A percentile compares a stretch with the other conserved stretches of the same genome.
These are phyloP conservation scores for Anagrus nilaparvatae DNA, from an alignment of 1,140 invertebrate species.

Conservation along the genomic window DNA sequence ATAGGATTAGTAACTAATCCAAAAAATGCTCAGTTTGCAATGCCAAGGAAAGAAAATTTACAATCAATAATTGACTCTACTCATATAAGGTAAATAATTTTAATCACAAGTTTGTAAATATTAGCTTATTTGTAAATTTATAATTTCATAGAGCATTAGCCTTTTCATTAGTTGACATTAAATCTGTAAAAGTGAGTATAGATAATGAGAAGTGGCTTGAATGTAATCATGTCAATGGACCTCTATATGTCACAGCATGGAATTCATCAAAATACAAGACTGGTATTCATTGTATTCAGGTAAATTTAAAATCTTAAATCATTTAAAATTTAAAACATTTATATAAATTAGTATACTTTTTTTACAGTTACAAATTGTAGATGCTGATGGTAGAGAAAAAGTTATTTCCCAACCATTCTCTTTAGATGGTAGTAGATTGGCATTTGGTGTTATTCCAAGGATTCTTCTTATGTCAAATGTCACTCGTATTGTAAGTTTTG, in stretches of 20 bases:
- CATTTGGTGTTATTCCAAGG: conserved; percentile 56
- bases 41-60: conserved; percentile 65
- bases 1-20: conserved; percentile 81
- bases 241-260: conserved; percentile 67
- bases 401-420: conserved; percentile 62
- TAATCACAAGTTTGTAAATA: background rate
- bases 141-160: conserved; percentile 51
- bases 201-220: conserved; percentile 52
- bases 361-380: conserved; percentile 50
- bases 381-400: conserved; percentile 49
- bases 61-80: conserved; percentile 59
- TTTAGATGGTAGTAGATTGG: conserved; percentile 57
- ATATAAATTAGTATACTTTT: too few relatives aligned
- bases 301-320: conserved; percentile 33
- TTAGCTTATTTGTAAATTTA: too few relatives aligned
- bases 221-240: conserved; percentile 50
- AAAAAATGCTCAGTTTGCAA: conserved; percentile 65
- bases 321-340: too few relatives aligned
- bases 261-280: conserved; percentile 49
- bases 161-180: conserved; percentile 59
- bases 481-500: conserved; percentile 55
- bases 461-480: conserved; percentile 66
- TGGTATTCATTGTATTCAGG: conserved; percentile 63
- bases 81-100: conserved; percentile 56
- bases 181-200: conserved; percentile 53